A percentile compares a stretch with the other conserved stretches of the same genome.
Conservation (phyloP, 1,140 invertebrate species). For the Hyles euphorbiae region DNA sequence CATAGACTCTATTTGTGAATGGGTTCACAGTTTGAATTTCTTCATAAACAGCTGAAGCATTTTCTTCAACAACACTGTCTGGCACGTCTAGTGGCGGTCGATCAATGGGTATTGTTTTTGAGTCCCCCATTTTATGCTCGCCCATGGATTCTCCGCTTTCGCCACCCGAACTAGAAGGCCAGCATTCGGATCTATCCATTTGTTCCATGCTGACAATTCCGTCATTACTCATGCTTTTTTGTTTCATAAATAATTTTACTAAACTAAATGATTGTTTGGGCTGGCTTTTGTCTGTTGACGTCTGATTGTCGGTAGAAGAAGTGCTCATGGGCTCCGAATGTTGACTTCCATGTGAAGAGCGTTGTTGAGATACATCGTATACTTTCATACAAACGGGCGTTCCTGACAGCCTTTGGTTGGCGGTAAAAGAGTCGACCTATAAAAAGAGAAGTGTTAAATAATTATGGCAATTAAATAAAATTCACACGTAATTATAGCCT, state of each 20-base stretch:
- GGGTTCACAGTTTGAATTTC: slow-evolving; percentile 48
- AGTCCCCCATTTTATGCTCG: slow-evolving; percentile 49
- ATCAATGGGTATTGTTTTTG: slow-evolving; percentile 38
- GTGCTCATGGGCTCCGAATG: slow-evolving; percentile 78
- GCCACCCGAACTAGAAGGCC: slow-evolving; percentile 74
- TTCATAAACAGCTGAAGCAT: slow-evolving; percentile 48
- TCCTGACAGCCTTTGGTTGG: slow-evolving; percentile 70
- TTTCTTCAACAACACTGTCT: slow-evolving; percentile 41
- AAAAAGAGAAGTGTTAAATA: slow-evolving; percentile 42
- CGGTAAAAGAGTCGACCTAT: slow-evolving; percentile 74
- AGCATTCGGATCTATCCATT: slow-evolving; percentile 79
- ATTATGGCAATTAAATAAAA: slow-evolving; percentile 13
- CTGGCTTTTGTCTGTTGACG: slow-evolving; percentile 73
- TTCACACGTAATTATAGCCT: too few species aligned
- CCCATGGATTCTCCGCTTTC: slow-evolving; percentile 69
- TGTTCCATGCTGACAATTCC: slow-evolving; percentile 79
- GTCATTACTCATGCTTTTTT: slow-evolving; percentile 87
- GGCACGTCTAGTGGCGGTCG: slow-evolving; percentile 61
- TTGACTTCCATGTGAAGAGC: slow-evolving; percentile 66
- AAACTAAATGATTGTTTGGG: slow-evolving; percentile 83
- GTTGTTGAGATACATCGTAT: slow-evolving; percentile 79
- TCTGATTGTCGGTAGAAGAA: slow-evolving; percentile 68
- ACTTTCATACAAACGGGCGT: slow-evolving; percentile 78
- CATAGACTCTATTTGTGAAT: slow-evolving; percentile 54
- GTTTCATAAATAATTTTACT: slow-evolving; percentile 93